Base-by-base conservation (phyloP, 2,797 vertebrate species). In the Melanogrammus aeglefinus region DNA sequence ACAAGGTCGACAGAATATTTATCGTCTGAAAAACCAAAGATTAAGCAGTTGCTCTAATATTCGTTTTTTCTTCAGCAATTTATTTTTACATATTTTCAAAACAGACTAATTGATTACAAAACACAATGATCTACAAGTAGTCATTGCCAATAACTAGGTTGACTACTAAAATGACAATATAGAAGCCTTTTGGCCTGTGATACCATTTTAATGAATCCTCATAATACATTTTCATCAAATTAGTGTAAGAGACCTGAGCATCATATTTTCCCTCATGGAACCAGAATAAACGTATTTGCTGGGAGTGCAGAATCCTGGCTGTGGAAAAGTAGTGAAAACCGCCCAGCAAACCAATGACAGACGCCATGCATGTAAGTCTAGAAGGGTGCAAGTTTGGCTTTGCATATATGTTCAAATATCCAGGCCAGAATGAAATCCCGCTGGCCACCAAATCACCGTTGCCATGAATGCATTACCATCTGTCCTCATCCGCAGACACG, bases 361-460 rank as follows among this genome's bases (percentile, higher is more conserved):
- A 27, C 24, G 63, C 63, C 24, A n/a, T 69, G 63, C 63, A 27
- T 69, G 63, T 69, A 69, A 69, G 63, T n/a, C 27, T 24, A 6
- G n/a, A 38, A 33, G 51, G 39, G 29, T 70, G 3, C n/a, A 3
- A 33, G 36, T 77, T 38, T 5, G 57, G 16, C 36, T 72, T 63
- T 77, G 24, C 73, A 38, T 78, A 70, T 75, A 51, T 75, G 39
- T 81, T 83, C 24, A 31, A 13, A 69, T 69, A 24, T 63, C n/a
- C 57, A 24, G 57, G 16, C 78, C 70, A 31, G 29, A 72, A 24
- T 81, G 51, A 85, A 84, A 81, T 78, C 12, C 76, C 51, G 76
- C 76, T 51, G 16, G 75, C 72, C 66, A 47, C 36, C 75, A 79
- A 84, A 79, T 81, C 14, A 78, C 31, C 75, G 71, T 74, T 81